These are phyloP conservation scores for Acipenser transmontanus DNA, from an alignment of 2,797 vertebrate genomes.

Conservation along the genomic window DNA sequence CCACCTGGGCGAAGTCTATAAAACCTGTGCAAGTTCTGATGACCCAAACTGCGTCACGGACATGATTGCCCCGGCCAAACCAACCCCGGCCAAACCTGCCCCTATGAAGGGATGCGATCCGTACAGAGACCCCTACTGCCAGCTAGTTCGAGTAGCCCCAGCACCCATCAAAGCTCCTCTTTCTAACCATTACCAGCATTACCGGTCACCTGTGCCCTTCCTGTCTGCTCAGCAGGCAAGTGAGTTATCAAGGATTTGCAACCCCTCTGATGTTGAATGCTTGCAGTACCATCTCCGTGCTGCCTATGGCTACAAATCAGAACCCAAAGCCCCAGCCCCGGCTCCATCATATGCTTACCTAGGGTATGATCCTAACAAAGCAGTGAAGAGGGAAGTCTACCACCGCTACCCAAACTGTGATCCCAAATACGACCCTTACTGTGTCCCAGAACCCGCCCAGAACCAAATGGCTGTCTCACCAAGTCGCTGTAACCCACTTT, in stretches of 20 bases:
- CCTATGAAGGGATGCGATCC: conserved; percentile 63
- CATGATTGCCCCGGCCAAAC: conserved; percentile 44
- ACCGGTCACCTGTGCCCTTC: conserved; percentile 56
- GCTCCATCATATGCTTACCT: conserved; percentile 62
- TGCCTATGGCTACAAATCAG: conserved; percentile 47
- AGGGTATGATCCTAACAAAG: conserved; percentile 59
- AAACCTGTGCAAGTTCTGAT: conserved; percentile 58
- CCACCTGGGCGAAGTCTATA: conserved; percentile 64
- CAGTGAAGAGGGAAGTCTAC: conserved; percentile 52
- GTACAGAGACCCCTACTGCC: conserved; percentile 59
- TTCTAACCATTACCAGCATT: conserved; percentile 48
- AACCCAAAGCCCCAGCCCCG: conserved; percentile 29
- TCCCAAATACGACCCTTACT: conserved; percentile 50
- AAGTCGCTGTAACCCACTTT: conserved; percentile 60
- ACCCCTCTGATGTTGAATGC: conserved; percentile 61
- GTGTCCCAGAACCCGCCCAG: conserved; percentile 39
- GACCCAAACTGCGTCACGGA: conserved; percentile 59
- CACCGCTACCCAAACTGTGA: conserved; percentile 57
- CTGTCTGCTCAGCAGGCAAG: conserved; percentile 54
- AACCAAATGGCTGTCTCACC: conserved; percentile 39
- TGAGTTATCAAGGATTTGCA: conserved; percentile 63
- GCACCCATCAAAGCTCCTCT: conserved; percentile 40
- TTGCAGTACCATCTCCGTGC: conserved; percentile 68
- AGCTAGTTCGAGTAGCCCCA: conserved; percentile 48
- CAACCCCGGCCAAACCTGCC: conserved; percentile 50